Evolutionary conservation across 2,888 invertebrate genomes (phyloP), one percentile per base, ranked within the genome.

Genomic region (Cheilosia scutellata): DNA sequence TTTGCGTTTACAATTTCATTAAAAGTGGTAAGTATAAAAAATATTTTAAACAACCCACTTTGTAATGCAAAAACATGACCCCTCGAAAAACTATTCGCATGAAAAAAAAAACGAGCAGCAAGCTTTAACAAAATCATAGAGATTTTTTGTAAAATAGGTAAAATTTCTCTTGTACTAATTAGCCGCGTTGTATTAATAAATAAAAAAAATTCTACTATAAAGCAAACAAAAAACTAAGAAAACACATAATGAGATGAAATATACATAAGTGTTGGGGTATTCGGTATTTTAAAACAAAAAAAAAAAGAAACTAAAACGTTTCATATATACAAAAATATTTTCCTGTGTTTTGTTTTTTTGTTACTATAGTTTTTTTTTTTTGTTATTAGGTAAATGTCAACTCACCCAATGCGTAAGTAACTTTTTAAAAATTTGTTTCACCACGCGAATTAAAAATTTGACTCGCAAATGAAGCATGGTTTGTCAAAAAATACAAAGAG

Each of bases 401-500:
- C 84, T 84, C 80, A 84, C 84, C 84, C 75, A 80, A 80, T 66
- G 70, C 60, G 70, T 53, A 75, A 44, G 66, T 53, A 75, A 84
- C 75, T 80, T 75, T 84, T 78, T 55, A 47, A 72, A 84, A 80
- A 80, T 58, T 71, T 40, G 37, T 76, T 71, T 70, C 55, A 80
- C 65, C 84, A 65, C 80, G 80, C 75, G 80, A 60, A 66, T 84
- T 58, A 25, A 76, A 80, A 57, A 53, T 80, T 84, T 66, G 65
- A 51, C 84, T 84, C 84, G 80, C 80, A 80, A 84, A 79, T 68
- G 84, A 84, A 80, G 80, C 74, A 84, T 80, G 72, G 65, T 83
- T 72, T 66, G 33, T 65, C 44, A 65, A 78, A 72, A 78, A 57
- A 58, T 66, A 60, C 33, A 84, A 3, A 74, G 25, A 83, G 62